Base-by-base conservation (phyloP, 2,888 invertebrate genomes). In the Andricus curvator region DNA sequence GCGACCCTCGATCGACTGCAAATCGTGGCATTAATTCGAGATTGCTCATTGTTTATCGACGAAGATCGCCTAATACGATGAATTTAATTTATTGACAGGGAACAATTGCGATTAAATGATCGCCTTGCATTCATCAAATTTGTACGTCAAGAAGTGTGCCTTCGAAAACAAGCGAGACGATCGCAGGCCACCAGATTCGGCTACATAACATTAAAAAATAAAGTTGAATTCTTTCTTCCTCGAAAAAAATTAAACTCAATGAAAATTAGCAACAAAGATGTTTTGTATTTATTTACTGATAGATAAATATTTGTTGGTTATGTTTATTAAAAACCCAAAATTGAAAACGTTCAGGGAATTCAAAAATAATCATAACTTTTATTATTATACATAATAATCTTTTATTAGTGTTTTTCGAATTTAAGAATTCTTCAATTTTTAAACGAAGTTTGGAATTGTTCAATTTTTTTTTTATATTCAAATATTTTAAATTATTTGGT, bases 11-110 rank as follows among this genome's bases (percentile, higher is more conserved):
- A 65, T 81, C 83, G 88, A 88, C 87, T 87, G 85, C 86, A 87
- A 90, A 90, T 89, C 85, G 80, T 79, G 80, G 68, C 78, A 88
- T 90, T 88, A 88, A 86, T 84, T 68, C 84, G 70, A 83, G 86
- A 88, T 85, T 81, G 85, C 86, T 88, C 84, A 90, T 90, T 88
- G 89, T 90, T 88, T 84, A 81, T 84, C 78, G 74, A 81, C 44
- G 76, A 80, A 67, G 81, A 79, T 78, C 77, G 76, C 84, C 85
- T 85, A 85, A 87, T 88, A 85, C 80, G 85, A 85, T 85, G 85
- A 86, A 87, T 87, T 88, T 86, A 86, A 87, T 87, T 88, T 86
- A 85, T 87, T 83, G 81, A 8, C 77, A 67, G 29, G 17, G 78
- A 80, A 84, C 86, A 74, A 74, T 74, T 33, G 74, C 11, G 33